Percentiles rank a stretch among this genome's conserved stretches.
Evolutionary conservation across 2,797 vertebrate genomes (phyloP).

Genomic region (Acanthurus lineatus): DNA sequence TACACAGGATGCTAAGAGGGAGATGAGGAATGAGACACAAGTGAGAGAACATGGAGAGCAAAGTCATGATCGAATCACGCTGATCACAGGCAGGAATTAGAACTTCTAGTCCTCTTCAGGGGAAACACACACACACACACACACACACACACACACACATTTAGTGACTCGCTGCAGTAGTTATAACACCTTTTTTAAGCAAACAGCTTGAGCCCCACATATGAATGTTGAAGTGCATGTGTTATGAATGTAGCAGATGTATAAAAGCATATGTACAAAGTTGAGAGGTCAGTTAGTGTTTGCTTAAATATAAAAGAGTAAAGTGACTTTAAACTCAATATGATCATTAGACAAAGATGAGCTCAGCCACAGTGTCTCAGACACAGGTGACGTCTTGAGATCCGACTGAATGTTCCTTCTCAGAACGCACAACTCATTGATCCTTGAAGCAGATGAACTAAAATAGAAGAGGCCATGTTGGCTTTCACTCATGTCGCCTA

Average conservation of each 20-base stretch:
- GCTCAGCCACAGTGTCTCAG: not conserved
- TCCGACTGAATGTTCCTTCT: slow-evolving; percentile 16
- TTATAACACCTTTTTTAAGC: slow-evolving; percentile 47
- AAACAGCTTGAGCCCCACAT: slow-evolving; percentile 27
- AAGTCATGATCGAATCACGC: slow-evolving; percentile 62
- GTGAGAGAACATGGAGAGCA: slow-evolving; percentile 49
- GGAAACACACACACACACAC: slow-evolving; percentile 10
- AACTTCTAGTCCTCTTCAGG: slow-evolving; percentile 62
- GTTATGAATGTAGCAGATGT: slow-evolving; percentile 50
- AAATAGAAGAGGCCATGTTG: slow-evolving; percentile 13
- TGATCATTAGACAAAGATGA: not conserved
- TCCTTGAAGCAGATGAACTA: not conserved
- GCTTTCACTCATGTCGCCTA: not conserved
- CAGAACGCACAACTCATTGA: slow-evolving; percentile 13
- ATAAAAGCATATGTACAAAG: slow-evolving; percentile 17
- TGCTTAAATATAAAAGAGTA: not conserved
- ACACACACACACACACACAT: not conserved
- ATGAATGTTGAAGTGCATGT: slow-evolving; percentile 24
- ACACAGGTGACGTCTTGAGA: slow-evolving; percentile 6
- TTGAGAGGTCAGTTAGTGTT: slow-evolving; percentile 51
- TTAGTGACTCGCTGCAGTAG: slow-evolving; percentile 52
- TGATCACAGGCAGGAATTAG: slow-evolving; percentile 65
- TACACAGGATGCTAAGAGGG: slow-evolving; percentile 73
- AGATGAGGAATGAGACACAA: slow-evolving; percentile 66
- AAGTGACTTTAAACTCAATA: slow-evolving; percentile 1